Base-by-base conservation (phyloP, 2,113 vertebrate genomes). In the Bubo bubo region DNA sequence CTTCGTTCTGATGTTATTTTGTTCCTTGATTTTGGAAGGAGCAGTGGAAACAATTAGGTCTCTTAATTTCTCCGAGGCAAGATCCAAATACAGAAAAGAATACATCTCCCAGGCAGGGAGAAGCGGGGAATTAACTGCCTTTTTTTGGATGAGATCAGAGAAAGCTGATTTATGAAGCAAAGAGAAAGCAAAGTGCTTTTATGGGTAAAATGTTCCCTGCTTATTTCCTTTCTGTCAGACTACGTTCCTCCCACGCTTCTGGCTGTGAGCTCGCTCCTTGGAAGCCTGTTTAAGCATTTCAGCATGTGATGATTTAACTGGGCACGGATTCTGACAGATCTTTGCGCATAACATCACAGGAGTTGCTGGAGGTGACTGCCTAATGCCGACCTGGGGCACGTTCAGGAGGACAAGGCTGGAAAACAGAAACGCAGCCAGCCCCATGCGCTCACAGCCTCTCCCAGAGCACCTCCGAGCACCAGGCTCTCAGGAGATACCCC, bases 181-280 rank as follows among this genome's bases (percentile, higher is more conserved):
- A 93, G 95, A 93, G 97, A 97, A 97, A 95, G 96, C 97, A 77
- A 95, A 96, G 93, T 94, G 94, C 95, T 97, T 97, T 97, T 96
- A 97, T 97, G 96, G 94, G 96, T 96, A 97, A 95, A 97, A 97
- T 95, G 97, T 95, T 97, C 97, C 94, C 81, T 96, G 93, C 95
- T 97, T 97, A 96, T 97, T 97, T 97, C 96, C 97, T 94, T 95
- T 97, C 95, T 96, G 91, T 96, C 86, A 91, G 95, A 96, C 96
- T 97, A 91, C 41, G 14, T 97, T 95, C 96, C 97, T 97, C 97
- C 97, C 95, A 97, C 94, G 50, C 97, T 97, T 93, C 96, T 97
- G 97, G 97, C 96, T 95, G 93, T 14, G 21, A 95, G 77, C 62
- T 75, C 6, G 3, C 86, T 94, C 93, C 89, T 91, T 96, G 91